Evolutionary conservation across 2,797 vertebrate species (phyloP).

Genomic region (Peromyscus attwateri): DNA sequence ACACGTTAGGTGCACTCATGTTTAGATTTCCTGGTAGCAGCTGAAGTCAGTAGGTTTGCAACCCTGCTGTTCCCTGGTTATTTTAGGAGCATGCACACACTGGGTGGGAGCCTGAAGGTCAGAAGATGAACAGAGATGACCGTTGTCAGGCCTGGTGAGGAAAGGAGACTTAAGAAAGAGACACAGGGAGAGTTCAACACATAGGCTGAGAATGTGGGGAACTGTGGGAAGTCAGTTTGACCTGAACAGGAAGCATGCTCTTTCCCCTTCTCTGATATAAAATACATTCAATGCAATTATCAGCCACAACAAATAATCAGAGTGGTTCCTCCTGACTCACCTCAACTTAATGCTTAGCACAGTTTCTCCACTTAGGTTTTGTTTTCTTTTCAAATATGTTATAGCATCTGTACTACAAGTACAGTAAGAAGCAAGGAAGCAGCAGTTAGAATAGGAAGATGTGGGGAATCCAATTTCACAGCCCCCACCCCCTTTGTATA

Average conservation of each 20-base stretch:
- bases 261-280: not conserved
- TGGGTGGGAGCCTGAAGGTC: not conserved
- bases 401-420: constrained; percentile 71
- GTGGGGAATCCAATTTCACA: not conserved
- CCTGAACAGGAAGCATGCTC: not conserved
- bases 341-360: constrained; percentile 54
- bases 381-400: constrained; percentile 68
- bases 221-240: not conserved
- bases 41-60: not conserved
- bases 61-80: not conserved
- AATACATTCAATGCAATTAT: too few species aligned
- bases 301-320: too few species aligned
- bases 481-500: not conserved
- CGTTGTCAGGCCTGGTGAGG: not conserved
- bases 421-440: not conserved
- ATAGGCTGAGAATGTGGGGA: not conserved
- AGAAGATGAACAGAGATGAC: not conserved
- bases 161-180: not conserved
- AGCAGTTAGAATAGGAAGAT: not conserved
- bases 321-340: constrained; percentile 31
- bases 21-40: not conserved
- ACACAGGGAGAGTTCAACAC: not conserved
- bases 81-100: not conserved
- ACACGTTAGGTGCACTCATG: not conserved
- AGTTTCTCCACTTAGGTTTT: constrained; percentile 55